Evolutionary conservation across 1,140 invertebrate species (phyloP), one percentile per base, ranked within the genome.

Genomic region (Pseudachorutes palmiensis): DNA sequence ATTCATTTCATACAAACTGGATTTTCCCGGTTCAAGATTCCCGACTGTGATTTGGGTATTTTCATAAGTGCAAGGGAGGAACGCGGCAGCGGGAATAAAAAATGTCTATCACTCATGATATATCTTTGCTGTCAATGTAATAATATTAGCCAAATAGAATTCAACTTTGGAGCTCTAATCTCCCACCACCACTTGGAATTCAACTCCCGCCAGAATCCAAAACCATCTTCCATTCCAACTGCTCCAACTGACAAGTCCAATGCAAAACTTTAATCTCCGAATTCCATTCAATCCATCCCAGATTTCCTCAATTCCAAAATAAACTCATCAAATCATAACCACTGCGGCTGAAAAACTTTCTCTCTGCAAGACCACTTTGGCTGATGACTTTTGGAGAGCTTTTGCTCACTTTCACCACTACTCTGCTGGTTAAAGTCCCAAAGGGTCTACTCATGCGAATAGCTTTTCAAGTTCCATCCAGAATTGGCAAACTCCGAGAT

Each of bases 221-320:
- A n/a, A n/a, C n/a, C n/a, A n/a, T n/a, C n/a, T n/a, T n/a, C n/a
- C n/a, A n/a, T n/a, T n/a, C n/a, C n/a, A n/a, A n/a, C n/a, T n/a
- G n/a, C n/a, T n/a, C n/a, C n/a, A n/a, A n/a, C n/a, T n/a, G n/a
- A n/a, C n/a, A n/a, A n/a, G n/a, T n/a, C n/a, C n/a, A n/a, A n/a
- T n/a, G n/a, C n/a, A n/a, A n/a, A n/a, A n/a, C n/a, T n/a, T n/a
- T n/a, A n/a, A n/a, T n/a, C n/a, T 45, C 36, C 19, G 36, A 45
- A 12, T 45, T 45, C 9, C 24, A 60, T 26, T 29, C 58, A 62
- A 16, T n/a, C 2, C 30, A 1, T 62, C 12, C 31, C 16, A 36
- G n/a, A 32, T 26, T 9, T 33, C 30, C 22, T 36, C 61, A 62
- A 60, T 29, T 30, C 24, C 29, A 29, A 60, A 62, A 62, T 41